Evolutionary conservation across 2,888 invertebrate species (phyloP), one percentile per base, ranked within the genome.

Genomic region (Heteromurus nitidus): DNA sequence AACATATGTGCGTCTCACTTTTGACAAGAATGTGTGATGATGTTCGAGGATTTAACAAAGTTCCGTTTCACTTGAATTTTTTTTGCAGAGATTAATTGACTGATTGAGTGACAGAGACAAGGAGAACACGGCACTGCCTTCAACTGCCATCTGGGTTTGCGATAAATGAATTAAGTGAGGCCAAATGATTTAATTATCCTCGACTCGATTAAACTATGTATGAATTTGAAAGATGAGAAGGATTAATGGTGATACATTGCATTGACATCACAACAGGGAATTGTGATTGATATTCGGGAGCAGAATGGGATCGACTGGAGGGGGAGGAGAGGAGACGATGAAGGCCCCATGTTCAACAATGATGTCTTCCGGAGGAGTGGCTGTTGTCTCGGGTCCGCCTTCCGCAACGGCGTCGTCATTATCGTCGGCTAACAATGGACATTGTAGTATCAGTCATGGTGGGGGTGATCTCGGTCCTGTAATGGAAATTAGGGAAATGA

Each of bases 401-500:
- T 36, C 36, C 11, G 44, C 16, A 9, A 2, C 55, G 1, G 3
- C 55, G 3, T 1, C 31, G 3, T 11, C 16, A 53, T 30, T 30
- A 3, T 28, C 20, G 24, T 31, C 55, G 1, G 30, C 0, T 22
- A 67, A 36, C n/a, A 70, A 64, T 64, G 36, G 11, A 7, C 77
- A 77, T 28, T 77, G 77, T 18, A 77, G 77, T 18, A 64, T 77
- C 16, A 36, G 64, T 9, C 69, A 70, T 5, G 53, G 64, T 16
- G 24, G 70, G 3, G 50, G 58, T 24, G 64, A 55, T 5, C 53
- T 80, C 44, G 80, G 65, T 3, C 80, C 80, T 44, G 73, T 80
- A 3, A 80, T 80, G 80, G 80, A 80, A 20, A 80, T 80, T 53
- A 67, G 80, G 2, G 80, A 80, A 50, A 68, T 80, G 42, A 50